These are phyloP conservation scores for Nemurella pictetii DNA, from an alignment of 2,888 invertebrate species.

Conservation along the genomic window DNA sequence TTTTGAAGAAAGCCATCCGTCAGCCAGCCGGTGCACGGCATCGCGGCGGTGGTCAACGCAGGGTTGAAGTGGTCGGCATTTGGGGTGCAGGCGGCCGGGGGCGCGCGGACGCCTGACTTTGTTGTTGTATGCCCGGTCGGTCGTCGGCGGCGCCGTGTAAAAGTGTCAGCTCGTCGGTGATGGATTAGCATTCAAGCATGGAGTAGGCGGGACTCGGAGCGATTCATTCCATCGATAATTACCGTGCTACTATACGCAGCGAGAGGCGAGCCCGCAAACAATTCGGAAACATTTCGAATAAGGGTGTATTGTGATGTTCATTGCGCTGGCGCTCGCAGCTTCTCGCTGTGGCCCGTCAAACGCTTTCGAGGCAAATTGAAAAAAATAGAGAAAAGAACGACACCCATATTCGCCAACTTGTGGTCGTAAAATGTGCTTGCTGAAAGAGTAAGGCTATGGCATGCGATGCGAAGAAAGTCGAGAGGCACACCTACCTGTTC, in stretches of 20 bases:
- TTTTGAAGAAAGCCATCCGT: background rate
- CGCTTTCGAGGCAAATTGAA: background rate
- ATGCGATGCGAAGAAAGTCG: background rate
- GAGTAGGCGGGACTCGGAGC: slow-evolving; percentile 30
- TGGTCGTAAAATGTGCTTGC: background rate
- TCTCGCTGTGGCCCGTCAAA: background rate
- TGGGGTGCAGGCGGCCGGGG: background rate
- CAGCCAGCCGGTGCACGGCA: background rate
- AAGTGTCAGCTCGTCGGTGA: slow-evolving; percentile 37
- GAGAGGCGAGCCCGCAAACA: background rate
- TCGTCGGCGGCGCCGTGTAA: slow-evolving; percentile 21
- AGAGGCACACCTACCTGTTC: background rate
- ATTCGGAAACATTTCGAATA: background rate
- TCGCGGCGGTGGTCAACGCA: background rate
- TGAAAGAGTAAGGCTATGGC: too few relatives aligned
- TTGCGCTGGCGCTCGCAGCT: background rate
- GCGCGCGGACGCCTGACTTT: slow-evolving; percentile 11
- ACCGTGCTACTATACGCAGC: background rate
- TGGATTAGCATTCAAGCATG: slow-evolving; percentile 37
- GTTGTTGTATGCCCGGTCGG: slow-evolving; percentile 35
- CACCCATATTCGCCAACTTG: background rate
- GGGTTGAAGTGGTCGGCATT: background rate
- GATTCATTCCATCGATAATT: slow-evolving; percentile 33
- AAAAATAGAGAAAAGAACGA: background rate
- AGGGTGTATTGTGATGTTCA: background rate